These are phyloP conservation scores for Andrena fulva DNA, from an alignment of 2,888 invertebrate species.

Conservation along the genomic window DNA sequence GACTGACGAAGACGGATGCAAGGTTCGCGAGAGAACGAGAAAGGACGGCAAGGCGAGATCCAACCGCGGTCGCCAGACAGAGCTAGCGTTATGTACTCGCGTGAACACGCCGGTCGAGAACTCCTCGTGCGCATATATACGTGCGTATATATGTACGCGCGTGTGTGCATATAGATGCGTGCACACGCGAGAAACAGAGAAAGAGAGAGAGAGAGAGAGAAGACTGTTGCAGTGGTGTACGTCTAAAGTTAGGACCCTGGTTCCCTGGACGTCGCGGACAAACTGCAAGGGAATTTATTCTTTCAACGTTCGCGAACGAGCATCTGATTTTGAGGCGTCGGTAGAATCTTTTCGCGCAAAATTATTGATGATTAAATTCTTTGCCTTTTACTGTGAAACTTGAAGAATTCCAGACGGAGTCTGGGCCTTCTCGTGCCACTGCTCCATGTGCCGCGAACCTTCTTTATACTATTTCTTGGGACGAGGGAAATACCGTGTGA, in stretches of 20 bases:
- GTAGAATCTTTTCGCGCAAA: background rate
- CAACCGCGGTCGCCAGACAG: slow-evolving; percentile 41
- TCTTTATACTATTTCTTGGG: no score
- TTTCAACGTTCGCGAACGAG: slow-evolving; percentile 27
- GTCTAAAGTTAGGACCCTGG: slow-evolving; percentile 59
- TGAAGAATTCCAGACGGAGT: no score
- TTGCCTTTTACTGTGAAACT: no score
- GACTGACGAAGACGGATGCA: slow-evolving; percentile 64
- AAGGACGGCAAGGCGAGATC: slow-evolving; percentile 40
- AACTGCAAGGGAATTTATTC: slow-evolving; percentile 42
- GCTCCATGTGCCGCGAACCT: no score
- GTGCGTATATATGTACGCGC: background rate
- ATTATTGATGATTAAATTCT: no score
- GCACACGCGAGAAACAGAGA: slow-evolving; percentile 40
- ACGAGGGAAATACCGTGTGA: no score
- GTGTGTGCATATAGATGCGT: slow-evolving; percentile 28
- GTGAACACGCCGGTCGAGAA: slow-evolving; percentile 56
- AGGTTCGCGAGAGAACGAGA: slow-evolving; percentile 52
- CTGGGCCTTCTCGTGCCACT: no score
- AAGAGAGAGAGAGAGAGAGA: slow-evolving; percentile 35
- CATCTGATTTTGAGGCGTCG: background rate
- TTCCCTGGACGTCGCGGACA: slow-evolving; percentile 21
- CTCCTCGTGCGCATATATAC: slow-evolving; percentile 3
- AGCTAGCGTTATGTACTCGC: slow-evolving; percentile 61
- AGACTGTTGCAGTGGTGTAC: slow-evolving; percentile 62